Base-by-base conservation (phyloP, 1,140 invertebrate species). In the Medauroidea extradentata region DNA sequence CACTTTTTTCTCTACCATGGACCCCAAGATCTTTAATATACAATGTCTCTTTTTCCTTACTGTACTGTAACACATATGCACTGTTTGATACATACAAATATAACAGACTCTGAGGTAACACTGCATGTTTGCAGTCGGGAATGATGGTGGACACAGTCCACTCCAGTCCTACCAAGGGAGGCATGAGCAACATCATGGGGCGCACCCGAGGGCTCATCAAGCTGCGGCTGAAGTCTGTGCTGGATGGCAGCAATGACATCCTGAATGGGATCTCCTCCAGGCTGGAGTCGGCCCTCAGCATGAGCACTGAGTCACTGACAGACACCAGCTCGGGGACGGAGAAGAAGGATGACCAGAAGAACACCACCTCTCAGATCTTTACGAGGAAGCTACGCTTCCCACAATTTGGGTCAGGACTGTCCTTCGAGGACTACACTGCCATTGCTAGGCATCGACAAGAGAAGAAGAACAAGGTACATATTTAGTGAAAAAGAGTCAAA, bases 351-450 rank as follows among this genome's bases (percentile, higher is more conserved):
- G 14, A 58, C 25, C 39, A 58, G 49, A 16, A 52, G 57, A 8
- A 19, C 44, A 7, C 16, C 29, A 2, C 41, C 24, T 11, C 54
- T 11, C 38, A 61, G 38, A 19, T 57, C 18, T 57, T 57, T 18
- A 57, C n/a, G 27, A 48, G 34, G 53, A 61, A 61, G 41, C 25
- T 61, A 0, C 54, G 54, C n/a, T 42, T 56, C 24, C 53, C 59
- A 5, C 34, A 58, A 13, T 69, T 72, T 11, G 68, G 64, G 4
- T 57, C 67, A 24, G 74, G 71, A 21, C 66, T 75, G 43, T 74
- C 72, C 4, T 75, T 73, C 53, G 76, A 79, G 41, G 78, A 80
- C 53, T 76, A 78, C 53, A 71, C 78, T 59, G 70, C 73, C 27
- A 73, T 79, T 53, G 68, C 76, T 0, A 67, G 75, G 42, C 74